Conservation (phyloP, 2,888 invertebrate species). For the Rapana venosa region DNA sequence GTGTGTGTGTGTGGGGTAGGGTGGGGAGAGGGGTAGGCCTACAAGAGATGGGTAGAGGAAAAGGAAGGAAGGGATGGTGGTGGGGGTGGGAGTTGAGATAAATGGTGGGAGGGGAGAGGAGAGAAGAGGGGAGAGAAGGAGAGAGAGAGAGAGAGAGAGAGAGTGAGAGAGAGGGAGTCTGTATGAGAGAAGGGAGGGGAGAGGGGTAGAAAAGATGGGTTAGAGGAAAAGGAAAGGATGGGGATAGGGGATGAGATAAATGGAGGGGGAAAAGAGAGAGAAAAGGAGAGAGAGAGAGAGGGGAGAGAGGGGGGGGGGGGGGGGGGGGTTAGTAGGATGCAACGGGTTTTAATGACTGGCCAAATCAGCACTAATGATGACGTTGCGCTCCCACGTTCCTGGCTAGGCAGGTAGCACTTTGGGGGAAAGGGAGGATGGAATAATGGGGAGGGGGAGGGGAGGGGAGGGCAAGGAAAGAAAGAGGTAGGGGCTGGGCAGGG, state of each 20-base stretch:
- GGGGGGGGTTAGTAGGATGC: not conserved
- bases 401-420: not conserved
- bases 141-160: not conserved
- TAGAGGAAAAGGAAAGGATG: not conserved
- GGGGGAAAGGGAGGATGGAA: no score
- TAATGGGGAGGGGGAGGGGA: no score
- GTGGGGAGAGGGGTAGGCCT: no score
- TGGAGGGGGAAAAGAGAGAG: not conserved
- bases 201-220: not conserved
- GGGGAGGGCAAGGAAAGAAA: not conserved
- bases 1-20: no score
- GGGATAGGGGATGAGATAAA: not conserved
- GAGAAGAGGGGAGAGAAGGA: not conserved
- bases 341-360: not conserved
- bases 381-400: not conserved
- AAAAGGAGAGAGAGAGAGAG: not conserved
- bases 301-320: not conserved
- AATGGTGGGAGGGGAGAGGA: no score
- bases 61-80: no score
- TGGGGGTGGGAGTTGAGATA: no score
- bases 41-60: no score
- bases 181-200: not conserved
- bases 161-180: not conserved
- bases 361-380: conserved; percentile 27
- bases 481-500: not conserved